A percentile compares a stretch with the other conserved stretches of the same genome.
phyloP scores from a whole-genome alignment of 2,113 vertebrate genomes.

The Chloebia gouldiae region DNA sequence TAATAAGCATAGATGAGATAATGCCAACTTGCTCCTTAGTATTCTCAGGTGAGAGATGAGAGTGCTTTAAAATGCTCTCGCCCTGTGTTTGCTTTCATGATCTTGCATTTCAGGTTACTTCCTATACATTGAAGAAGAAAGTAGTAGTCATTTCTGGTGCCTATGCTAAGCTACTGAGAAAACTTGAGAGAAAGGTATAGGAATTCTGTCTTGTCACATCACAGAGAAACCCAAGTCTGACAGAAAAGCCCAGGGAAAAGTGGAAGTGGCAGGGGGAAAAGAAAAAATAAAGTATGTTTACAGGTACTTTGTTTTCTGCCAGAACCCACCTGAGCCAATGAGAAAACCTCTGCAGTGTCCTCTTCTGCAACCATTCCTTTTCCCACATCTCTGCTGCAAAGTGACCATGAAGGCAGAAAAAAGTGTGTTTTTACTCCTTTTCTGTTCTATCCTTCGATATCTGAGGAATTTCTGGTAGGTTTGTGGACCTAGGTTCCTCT shows the following conservation, averaged over 20 bases:
- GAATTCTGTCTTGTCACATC: background rate
- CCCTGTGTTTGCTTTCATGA: background rate
- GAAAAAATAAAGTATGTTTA: background rate
- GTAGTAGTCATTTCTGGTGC: background rate
- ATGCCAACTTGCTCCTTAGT: background rate
- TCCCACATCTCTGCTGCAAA: background rate
- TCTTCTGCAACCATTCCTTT: background rate
- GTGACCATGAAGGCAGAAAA: background rate
- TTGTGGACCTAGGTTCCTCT: background rate
- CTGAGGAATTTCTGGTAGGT: background rate
- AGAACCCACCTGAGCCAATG: background rate
- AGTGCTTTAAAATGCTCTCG: background rate
- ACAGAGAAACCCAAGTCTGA: background rate
- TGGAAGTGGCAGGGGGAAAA: fast-evolving
- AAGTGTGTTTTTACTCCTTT: background rate
- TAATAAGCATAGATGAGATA: background rate
- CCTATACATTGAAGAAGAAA: background rate
- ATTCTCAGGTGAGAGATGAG: background rate
- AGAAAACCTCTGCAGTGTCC: background rate
- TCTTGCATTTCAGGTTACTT: background rate
- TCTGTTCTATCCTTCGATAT: background rate
- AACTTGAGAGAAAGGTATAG: background rate
- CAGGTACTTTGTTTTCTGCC: background rate
- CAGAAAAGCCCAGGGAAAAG: background rate
- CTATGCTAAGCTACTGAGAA: background rate